A percentile compares a stretch with the other conserved stretches of the same genome.
Conservation (phyloP, 1,140 invertebrate species). For the Acromyrmex charruanus region DNA sequence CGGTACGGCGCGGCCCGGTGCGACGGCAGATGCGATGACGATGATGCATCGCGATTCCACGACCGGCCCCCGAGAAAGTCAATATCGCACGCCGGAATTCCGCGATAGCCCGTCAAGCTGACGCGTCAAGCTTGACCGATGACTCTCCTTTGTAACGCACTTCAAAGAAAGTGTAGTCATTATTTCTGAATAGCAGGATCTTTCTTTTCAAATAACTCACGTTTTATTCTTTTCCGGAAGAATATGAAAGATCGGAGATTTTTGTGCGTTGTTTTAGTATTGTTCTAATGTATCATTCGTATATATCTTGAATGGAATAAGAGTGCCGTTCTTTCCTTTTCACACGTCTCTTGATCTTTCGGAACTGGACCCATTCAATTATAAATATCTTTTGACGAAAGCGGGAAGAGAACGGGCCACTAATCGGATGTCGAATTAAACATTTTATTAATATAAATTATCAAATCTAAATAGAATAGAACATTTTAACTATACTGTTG, state of each 20-base stretch:
- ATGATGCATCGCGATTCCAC: slow-evolving; percentile 65
- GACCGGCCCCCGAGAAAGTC: slow-evolving; percentile 42
- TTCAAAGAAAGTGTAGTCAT: slow-evolving; percentile 15
- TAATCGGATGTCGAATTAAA: too few species aligned
- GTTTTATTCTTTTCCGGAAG: not conserved
- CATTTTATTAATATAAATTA: too few species aligned
- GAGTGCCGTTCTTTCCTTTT: not conserved
- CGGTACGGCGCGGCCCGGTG: not conserved
- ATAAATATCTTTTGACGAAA: too few species aligned
- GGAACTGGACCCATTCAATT: too few species aligned
- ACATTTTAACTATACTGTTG: too few species aligned
- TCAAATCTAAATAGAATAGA: too few species aligned
- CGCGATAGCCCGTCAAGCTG: slow-evolving; percentile 19
- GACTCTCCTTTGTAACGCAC: not conserved
- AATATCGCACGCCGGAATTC: slow-evolving; percentile 48
- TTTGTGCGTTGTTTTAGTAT: not conserved
- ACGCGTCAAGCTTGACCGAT: slow-evolving; percentile 35
- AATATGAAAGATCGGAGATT: not conserved
- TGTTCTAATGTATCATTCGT: not conserved
- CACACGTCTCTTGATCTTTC: not conserved
- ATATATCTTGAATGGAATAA: not conserved
- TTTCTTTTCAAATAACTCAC: not conserved
- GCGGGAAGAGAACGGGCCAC: too few species aligned
- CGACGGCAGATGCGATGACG: slow-evolving; percentile 62
- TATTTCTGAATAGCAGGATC: not conserved